Percentiles rank a stretch among this genome's conserved stretches.
phyloP scores from a whole-genome alignment of 2,888 invertebrate species.

The Aleiodes testaceus region DNA sequence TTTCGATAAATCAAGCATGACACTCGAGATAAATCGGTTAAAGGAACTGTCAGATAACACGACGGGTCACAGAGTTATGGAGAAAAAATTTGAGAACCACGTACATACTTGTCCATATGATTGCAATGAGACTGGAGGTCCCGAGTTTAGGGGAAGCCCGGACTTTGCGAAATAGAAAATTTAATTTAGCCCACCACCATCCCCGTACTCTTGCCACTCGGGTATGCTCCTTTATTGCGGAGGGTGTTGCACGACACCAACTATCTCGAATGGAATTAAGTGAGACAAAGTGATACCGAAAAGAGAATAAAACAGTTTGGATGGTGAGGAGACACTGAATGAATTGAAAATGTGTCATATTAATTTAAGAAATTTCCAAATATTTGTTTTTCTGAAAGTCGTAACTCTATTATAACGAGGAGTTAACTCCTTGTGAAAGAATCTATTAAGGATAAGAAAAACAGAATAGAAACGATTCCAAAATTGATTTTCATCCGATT shows the following conservation, averaged over 20 bases:
- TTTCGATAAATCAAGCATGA: no score
- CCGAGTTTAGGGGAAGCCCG: slow-evolving; percentile 58
- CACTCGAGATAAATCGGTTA: no score
- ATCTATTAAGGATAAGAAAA: neutral
- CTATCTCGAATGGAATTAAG: neutral
- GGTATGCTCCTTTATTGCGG: slow-evolving; percentile 55
- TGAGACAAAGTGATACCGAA: slow-evolving; percentile 27
- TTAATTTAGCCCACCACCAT: slow-evolving; percentile 63
- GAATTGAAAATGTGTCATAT: slow-evolving; percentile 46
- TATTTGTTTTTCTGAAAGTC: slow-evolving; percentile 9
- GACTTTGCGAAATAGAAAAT: slow-evolving; percentile 65
- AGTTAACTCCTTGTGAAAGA: neutral
- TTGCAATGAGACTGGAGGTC: slow-evolving; percentile 54
- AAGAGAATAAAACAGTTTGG: slow-evolving; percentile 20
- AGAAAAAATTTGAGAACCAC: slow-evolving; percentile 55
- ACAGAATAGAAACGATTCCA: slow-evolving; percentile 21
- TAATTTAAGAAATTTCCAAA: slow-evolving; percentile 49
- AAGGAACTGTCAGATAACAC: no score
- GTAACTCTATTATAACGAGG: slow-evolving; percentile 1
- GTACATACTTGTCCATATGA: slow-evolving; percentile 56
- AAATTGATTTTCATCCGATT: slow-evolving; percentile 45
- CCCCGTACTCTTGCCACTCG: slow-evolving; percentile 50
- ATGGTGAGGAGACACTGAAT: no score
- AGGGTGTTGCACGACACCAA: slow-evolving; percentile 51
- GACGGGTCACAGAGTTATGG: neutral